A percentile compares a stretch with the other conserved stretches of the same genome.
Evolutionary conservation across 2,113 vertebrate species (phyloP).

Genomic region (Pholis gunnellus): DNA sequence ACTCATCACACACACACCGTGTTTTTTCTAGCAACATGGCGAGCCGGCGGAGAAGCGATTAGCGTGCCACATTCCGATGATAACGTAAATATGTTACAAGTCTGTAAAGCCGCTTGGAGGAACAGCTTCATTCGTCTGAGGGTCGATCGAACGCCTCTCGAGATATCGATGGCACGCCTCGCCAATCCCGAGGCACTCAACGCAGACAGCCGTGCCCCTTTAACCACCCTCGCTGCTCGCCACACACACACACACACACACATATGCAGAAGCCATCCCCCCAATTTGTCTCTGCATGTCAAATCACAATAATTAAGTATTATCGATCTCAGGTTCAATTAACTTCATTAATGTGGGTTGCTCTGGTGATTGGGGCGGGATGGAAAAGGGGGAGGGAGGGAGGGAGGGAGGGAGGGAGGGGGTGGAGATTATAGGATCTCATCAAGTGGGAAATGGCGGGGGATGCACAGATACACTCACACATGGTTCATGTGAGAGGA

Average conservation of each 20-base stretch:
- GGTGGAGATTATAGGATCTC: constrained; percentile 61
- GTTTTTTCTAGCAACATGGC: background rate
- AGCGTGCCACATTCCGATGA: background rate
- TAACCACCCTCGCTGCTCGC: constrained; percentile 36
- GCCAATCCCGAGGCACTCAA: constrained; percentile 50
- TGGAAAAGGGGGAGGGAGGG: constrained; percentile 46
- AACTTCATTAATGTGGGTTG: constrained; percentile 98
- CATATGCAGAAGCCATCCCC: constrained; percentile 84
- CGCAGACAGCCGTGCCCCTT: constrained; percentile 55
- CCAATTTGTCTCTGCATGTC: constrained; percentile 96
- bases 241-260: constrained; percentile 83
- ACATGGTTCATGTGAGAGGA: background rate
- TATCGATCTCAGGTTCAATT: constrained; percentile 99
- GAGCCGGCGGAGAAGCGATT: background rate
- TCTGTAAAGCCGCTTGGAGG: constrained; percentile 14
- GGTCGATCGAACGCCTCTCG: constrained; percentile 90
- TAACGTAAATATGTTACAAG: constrained; percentile 29
- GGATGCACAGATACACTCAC: background rate
- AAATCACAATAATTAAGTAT: constrained; percentile 99
- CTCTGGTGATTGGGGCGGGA: constrained; percentile 76
- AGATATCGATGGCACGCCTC: constrained; percentile 90
- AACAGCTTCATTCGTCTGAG: constrained; percentile 85
- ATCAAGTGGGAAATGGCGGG: constrained; percentile 57
- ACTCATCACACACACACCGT: background rate
- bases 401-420: constrained; percentile 42